Evolutionary conservation across 64 coral and sea anemone species (phyloP).

Genomic region (Hydrozoanthus tunicans): DNA sequence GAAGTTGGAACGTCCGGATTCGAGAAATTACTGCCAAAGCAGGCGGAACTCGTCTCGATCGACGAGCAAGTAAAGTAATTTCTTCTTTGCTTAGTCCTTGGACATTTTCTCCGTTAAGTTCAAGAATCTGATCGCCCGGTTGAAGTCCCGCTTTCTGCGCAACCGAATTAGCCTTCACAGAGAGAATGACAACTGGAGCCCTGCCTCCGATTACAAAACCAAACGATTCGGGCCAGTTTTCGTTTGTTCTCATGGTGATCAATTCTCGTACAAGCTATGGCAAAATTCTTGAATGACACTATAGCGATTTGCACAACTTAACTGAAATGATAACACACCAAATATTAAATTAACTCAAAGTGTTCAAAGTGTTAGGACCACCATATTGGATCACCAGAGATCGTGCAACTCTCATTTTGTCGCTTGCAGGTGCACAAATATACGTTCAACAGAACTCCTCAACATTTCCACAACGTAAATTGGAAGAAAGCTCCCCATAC

Average conservation of each 20-base stretch:
- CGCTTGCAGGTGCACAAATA: conserved; percentile 41
- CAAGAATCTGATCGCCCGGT: conserved; percentile 95
- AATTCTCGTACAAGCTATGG: conserved; percentile 16
- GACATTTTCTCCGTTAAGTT: conserved; percentile 96
- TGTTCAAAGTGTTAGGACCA: conserved; percentile 3
- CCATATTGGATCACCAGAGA: conserved; percentile 24
- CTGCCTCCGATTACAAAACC: conserved; percentile 90
- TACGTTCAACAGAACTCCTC: background rate
- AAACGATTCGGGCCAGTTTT: conserved; percentile 91
- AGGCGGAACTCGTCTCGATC: conserved; percentile 91
- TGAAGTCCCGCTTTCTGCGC: conserved; percentile 92
- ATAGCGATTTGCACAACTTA: conserved; percentile 29
- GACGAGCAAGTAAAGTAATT: conserved; percentile 77
- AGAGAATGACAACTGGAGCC: conserved; percentile 89
- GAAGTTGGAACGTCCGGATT: conserved; percentile 91
- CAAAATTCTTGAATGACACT: conserved; percentile 4
- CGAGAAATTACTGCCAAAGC: conserved; percentile 94
- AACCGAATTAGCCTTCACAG: conserved; percentile 83
- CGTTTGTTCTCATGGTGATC: conserved; percentile 77
- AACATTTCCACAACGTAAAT: background rate
- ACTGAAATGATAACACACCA: conserved; percentile 9
- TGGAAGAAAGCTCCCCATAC: background rate
- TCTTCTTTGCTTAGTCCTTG: conserved; percentile 91
- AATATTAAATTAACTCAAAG: conserved; percentile 48
- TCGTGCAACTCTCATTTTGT: conserved; percentile 14